A percentile compares a stretch with the other conserved stretches of the same genome.
Conservation (phyloP, 2,888 invertebrate species). For the Galerucella pusilla region DNA sequence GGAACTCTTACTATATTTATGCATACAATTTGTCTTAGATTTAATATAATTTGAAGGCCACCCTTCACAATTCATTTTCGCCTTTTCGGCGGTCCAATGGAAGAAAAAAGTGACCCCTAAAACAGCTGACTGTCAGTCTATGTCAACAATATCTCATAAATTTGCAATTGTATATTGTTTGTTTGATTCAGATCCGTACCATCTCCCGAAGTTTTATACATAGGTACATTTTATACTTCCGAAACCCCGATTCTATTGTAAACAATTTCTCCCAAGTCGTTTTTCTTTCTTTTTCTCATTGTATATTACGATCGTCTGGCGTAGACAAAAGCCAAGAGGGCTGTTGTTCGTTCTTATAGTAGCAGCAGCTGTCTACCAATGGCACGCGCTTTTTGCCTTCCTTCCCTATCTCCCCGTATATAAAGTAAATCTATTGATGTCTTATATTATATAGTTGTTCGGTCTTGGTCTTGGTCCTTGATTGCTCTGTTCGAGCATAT, state of each 20-base stretch:
- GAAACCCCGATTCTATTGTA: slow-evolving; percentile 44
- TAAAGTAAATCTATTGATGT: slow-evolving; percentile 48
- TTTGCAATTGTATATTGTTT: slow-evolving; percentile 37
- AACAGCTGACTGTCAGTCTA: slow-evolving; percentile 37
- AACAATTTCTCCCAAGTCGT: slow-evolving; percentile 40
- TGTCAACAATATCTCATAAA: slow-evolving; percentile 36
- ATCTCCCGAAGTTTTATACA: slow-evolving; percentile 21
- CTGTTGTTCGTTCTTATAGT: slow-evolving; percentile 33
- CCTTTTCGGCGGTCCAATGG: slow-evolving; percentile 10
- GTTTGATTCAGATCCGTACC: slow-evolving; percentile 19
- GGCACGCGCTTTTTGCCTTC: slow-evolving; percentile 51
- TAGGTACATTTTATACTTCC: slow-evolving; percentile 32
- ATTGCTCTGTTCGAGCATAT: slow-evolving; percentile 40
- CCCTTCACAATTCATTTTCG: neutral
- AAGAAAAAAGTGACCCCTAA: slow-evolving; percentile 27
- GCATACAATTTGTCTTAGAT: slow-evolving; percentile 3
- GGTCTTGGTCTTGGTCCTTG: slow-evolving; percentile 36
- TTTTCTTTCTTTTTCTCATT: slow-evolving; percentile 43
- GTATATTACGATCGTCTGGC: slow-evolving; percentile 49
- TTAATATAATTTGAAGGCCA: neutral
- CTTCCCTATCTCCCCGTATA: slow-evolving; percentile 43
- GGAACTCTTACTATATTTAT: neutral
- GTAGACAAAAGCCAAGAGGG: slow-evolving; percentile 46
- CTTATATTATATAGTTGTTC: slow-evolving; percentile 18
- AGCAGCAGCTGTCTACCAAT: slow-evolving; percentile 49